Base-by-base conservation (phyloP, 1,140 invertebrate species). In the Muscidifurax raptorellus region DNA sequence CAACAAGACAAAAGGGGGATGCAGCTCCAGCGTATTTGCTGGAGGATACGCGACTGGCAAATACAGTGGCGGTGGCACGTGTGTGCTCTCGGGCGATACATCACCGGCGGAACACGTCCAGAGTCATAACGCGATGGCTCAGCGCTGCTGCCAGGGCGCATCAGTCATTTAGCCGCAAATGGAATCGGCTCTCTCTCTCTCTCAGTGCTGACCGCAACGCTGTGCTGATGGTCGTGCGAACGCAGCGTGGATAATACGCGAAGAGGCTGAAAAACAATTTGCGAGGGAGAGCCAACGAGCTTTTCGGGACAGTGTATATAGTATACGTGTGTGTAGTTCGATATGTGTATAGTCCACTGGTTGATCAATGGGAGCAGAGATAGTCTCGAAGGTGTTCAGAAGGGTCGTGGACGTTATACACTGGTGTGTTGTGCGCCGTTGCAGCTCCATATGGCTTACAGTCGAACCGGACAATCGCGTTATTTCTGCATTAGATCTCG, bases 131-230 rank as follows among this genome's bases (percentile, higher is more conserved):
- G 67, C 27, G 59, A 71, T 66, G 82, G 59, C 10, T n/a, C 32
- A 27, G 10, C 32, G 25, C 64, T 15, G 40, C 52, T 72, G 80
- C 28, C 71, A 75, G 72, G 36, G 67, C 30, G 77, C 76, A 84
- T 80, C 83, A 84, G 83, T 84, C 83, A 80, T 80, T 84, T 80
- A 84, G 67, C 77, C 83, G 77, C 69, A 84, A 84, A 84, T 84
- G 67, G 77, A 80, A 84, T 30, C 27, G 71, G 18, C 22, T 59
- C 74, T 44, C 69, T 36, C 47, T 64, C 80, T 64, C 40, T 72
- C 75, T 36, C 47, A 13, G 6, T 1, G 66, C 13, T 30, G 66
- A 69, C 66, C 66, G 22, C 66, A 69, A 69, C 66, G 18, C 66
- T 30, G 25, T 9, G 66, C 52, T 59, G 66, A 69, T 27, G 66